Evolutionary conservation across 2,113 vertebrate species (phyloP), one percentile per base, ranked within the genome.

Genomic region (Crotalus viridis): DNA sequence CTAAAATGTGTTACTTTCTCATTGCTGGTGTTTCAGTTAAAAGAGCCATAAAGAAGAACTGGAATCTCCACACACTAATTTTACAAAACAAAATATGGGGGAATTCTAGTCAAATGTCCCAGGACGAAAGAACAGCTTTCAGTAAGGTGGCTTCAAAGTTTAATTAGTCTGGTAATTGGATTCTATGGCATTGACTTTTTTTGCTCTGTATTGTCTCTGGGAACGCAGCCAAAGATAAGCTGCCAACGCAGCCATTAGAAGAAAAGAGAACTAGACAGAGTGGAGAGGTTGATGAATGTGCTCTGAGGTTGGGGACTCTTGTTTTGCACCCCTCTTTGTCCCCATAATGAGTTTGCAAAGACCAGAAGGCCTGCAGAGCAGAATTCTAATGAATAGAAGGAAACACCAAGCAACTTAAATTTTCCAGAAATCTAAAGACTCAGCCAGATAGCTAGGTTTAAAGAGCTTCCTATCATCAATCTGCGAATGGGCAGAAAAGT

Each of bases 131-230:
- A 89, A 59, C 55, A 52, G 19, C 54, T 61, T 90, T 90, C 88
- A 39, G 54, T 61, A 7, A 56, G 69, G 51, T 85, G 64, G 64
- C 6, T 19, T 39, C 48, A 59, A 92, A 88, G 39, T 55, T 51
- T 89, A 89, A 92, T 92, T 92, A 92, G 61, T 59, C 69, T 81
- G 64, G 64, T 92, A 85, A 92, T 89, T 89, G 69, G 88, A 69
- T 57, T 88, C 87, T 74, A 56, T 69, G 87, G 87, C 64, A 92
- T 69, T 92, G 92, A 92, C 64, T 92, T 92, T 81, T 81, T 92
- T 85, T 74, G 24, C 64, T 85, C 69, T 55, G 13, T 26, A 28
- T 89, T 74, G 19, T 92, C 64, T 85, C 92, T 92, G 87, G 69
- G 86, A 88, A 88, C 17, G 12, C 57, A 85, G 69, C 88, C 92